A percentile compares a stretch with the other conserved stretches of the same genome.
Evolutionary conservation across 2,888 invertebrate genomes (phyloP).

Genomic region (Hedychridium roseum): DNA sequence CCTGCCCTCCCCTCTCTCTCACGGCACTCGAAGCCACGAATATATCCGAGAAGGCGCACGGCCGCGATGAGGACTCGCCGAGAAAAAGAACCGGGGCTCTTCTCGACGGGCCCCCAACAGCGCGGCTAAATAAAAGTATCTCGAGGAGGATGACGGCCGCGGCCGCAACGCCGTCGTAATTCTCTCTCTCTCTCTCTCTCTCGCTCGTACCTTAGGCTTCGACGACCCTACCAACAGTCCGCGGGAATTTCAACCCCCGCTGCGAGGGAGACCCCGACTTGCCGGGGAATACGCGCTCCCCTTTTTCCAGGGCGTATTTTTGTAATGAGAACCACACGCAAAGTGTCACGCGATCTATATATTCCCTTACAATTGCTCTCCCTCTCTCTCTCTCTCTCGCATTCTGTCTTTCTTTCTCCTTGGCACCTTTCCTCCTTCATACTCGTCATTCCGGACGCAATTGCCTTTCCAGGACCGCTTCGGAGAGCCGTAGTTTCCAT

Average conservation of each 20-base stretch:
- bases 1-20: slow-evolving; percentile 36
- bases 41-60: slow-evolving; percentile 8
- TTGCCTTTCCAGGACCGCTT: not conserved
- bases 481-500: too few species aligned
- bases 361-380: slow-evolving; percentile 4
- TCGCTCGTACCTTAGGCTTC: too few species aligned
- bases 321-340: slow-evolving; percentile 41
- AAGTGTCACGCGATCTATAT: slow-evolving; percentile 31
- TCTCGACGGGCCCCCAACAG: slow-evolving; percentile 46
- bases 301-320: slow-evolving; percentile 33
- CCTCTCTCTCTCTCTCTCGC: slow-evolving; percentile 4
- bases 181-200: not conserved
- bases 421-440: not conserved
- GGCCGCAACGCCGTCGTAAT: slow-evolving; percentile 13
- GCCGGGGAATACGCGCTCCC: slow-evolving; percentile 10
- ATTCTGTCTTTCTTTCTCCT: not conserved
- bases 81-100: slow-evolving; percentile 36
- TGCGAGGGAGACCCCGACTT: slow-evolving; percentile 32
- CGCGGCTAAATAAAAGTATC: slow-evolving; percentile 50
- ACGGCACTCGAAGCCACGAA: slow-evolving; percentile 42
- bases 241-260: slow-evolving; percentile 47
- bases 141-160: slow-evolving; percentile 33
- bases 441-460: not conserved
- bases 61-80: slow-evolving; percentile 7
- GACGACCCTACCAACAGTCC: slow-evolving; percentile 21